Evolutionary conservation across 2,113 vertebrate genomes (phyloP).

Genomic region (Clarias magur): DNA sequence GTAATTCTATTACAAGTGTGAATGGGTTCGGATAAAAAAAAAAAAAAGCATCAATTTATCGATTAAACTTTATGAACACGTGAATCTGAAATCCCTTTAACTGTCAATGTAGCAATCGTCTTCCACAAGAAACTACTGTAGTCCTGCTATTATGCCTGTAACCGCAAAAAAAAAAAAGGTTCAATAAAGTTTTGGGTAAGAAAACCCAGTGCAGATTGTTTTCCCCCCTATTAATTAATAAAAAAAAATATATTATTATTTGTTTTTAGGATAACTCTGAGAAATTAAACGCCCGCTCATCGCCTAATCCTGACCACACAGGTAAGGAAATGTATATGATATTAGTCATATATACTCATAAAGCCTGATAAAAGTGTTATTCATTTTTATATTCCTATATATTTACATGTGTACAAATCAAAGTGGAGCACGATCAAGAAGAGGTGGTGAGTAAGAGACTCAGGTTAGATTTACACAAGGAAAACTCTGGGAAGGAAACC

Average conservation of each 20-base stretch:
- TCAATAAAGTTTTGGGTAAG: not conserved
- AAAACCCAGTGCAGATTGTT: not conserved
- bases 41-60: too few relatives aligned
- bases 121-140: not conserved
- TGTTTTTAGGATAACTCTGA: constrained; percentile 20
- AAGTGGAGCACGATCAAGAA: not conserved
- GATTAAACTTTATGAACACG: not conserved
- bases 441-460: constrained; percentile 30
- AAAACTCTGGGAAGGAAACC: not conserved
- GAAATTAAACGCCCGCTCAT: not conserved
- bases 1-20: too few relatives aligned
- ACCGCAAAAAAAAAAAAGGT: not conserved
- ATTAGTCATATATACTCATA: not conserved
- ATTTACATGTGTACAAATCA: not conserved
- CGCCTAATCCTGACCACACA: not conserved
- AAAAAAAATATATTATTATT: not conserved
- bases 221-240: too few relatives aligned
- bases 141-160: not conserved
- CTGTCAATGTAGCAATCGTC: too few relatives aligned
- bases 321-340: constrained; percentile 31
- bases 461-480: constrained; percentile 16
- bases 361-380: not conserved
- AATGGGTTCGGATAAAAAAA: too few relatives aligned
- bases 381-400: not conserved
- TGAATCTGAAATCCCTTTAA: not conserved